Base-by-base conservation (phyloP, 2,113 vertebrate genomes). In the Okapia johnstoni region DNA sequence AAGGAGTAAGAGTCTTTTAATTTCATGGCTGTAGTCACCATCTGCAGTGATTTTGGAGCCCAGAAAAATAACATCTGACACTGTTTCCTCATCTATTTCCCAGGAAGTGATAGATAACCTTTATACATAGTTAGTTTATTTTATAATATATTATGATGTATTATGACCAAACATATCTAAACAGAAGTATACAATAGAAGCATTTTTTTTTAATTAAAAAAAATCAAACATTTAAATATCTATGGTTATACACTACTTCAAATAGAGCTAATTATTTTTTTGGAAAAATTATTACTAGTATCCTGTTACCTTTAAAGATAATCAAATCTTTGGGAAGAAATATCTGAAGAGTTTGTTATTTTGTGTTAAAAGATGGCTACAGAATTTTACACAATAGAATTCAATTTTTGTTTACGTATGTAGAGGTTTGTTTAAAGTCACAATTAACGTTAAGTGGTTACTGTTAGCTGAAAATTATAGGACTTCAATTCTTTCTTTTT, bases 111-210 rank as follows among this genome's bases (percentile, higher is more conserved):
- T 3, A 66, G 88, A 85, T 97, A 98, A 96, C 19, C 12, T 95
- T 97, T 4, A 4, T 70, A 85, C 63, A 96, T 94, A 83, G 36
- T 50, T 87, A 57, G 54, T 84, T 94, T 98, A 93, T 96, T 96
- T 97, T 96, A 96, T 79, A 94, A 80, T 57, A 61, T 33, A 95
- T 97, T 97, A 48, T 84, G 81, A 97, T 95, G 84, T 92, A 96
- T 97, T 97, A 95, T 93, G 97, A 98, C 87, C 36, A 43, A 33
- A 96, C 96, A 98, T 76, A 97, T 97, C 97, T 97, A 97, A 98
- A 97, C 83, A 98, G 80, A 94, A 84, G 96, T 36, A 50, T 46
- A 76, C 60, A 96, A 73, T n/a, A 81, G 92, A 57, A 73, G 6
- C 17, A 66, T 33, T 81, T 81, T n/a, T 19, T 19, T 2, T 46